Evolutionary conservation across 2,113 vertebrate species (phyloP).

Genomic region (Gadus macrocephalus): DNA sequence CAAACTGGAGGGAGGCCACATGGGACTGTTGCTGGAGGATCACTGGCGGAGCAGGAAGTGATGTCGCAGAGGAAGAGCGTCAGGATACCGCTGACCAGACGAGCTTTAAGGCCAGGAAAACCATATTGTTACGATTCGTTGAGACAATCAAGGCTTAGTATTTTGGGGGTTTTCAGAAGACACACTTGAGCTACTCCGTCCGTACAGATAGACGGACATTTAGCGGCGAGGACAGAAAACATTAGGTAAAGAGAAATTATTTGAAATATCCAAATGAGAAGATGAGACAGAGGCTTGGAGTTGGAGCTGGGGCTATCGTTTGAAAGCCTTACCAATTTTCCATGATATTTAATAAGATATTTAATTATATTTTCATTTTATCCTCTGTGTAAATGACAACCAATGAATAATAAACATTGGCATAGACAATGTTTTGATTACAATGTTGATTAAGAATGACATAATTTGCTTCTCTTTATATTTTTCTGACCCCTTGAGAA

Average conservation of each 20-base stretch:
- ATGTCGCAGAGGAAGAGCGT: not conserved
- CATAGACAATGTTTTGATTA: constrained; percentile 49
- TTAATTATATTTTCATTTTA: constrained; percentile 43
- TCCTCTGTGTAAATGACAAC: constrained; percentile 47
- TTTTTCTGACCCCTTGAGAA: constrained; percentile 44
- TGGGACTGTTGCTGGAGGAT: not conserved
- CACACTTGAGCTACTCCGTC: constrained; percentile 14
- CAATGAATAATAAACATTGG: constrained; percentile 41
- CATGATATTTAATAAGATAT: constrained; percentile 64
- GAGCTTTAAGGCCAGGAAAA: constrained; percentile 60
- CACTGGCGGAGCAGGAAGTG: not conserved
- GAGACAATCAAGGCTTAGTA: constrained; percentile 72
- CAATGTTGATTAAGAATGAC: constrained; percentile 29
- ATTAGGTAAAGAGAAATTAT: not conserved
- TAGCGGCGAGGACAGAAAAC: constrained; percentile 6
- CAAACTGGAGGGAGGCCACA: constrained; percentile 14
- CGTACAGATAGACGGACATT: constrained; percentile 13
- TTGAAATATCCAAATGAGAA: not conserved
- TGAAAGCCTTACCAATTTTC: constrained; percentile 60
- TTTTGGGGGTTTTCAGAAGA: constrained; percentile 8
- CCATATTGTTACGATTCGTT: constrained; percentile 49
- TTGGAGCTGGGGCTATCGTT: constrained; percentile 50
- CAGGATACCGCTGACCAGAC: constrained; percentile 11
- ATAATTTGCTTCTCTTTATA: constrained; percentile 45
- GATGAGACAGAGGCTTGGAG: not conserved